Base-by-base conservation (phyloP, 2,113 vertebrate species). In the Scolopax mira region DNA sequence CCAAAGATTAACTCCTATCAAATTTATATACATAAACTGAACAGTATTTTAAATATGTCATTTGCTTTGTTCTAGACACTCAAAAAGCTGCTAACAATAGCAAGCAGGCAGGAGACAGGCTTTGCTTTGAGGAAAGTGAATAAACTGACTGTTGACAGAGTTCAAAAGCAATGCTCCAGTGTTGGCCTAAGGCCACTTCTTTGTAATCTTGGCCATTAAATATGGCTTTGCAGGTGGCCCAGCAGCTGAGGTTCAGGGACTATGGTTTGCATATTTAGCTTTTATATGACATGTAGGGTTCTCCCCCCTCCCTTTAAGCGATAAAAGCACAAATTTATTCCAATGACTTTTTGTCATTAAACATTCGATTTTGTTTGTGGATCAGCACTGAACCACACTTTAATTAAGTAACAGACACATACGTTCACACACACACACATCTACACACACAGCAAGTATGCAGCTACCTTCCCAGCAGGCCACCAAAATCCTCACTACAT, bases 151-250 rank as follows among this genome's bases (percentile, higher is more conserved):
- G 98, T 98, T 98, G 98, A 98, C 97, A 97, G 97, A 98, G 97
- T 98, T 98, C 97, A 98, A 98, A 98, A 86, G 97, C 96, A 89
- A 93, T 81, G 97, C 97, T 98, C 95, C 75, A 94, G 92, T 96
- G 97, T 71, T 97, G 98, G 98, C 98, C 98, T 72, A 78, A 96
- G 98, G 98, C 97, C 97, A 84, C 84, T 96, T 96, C 98, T 98
- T 98, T 98, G 98, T 98, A 97, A 98, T 97, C 96, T 93, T 97
- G 97, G 97, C 97, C 97, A 98, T 98, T 98, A 98, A 98, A 97
- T 97, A 78, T 91, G 96, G 97, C 97, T 97, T 97, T 98, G 97
- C 98, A 98, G 98, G 98, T 98, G 98, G 98, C 97, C 97, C 92
- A 73, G 90, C 97, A 94, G 97, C 97, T 96, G 96, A 95, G 82